phyloP scores from a whole-genome alignment of 2,797 vertebrate species.

The Tenualosa ilisha region DNA sequence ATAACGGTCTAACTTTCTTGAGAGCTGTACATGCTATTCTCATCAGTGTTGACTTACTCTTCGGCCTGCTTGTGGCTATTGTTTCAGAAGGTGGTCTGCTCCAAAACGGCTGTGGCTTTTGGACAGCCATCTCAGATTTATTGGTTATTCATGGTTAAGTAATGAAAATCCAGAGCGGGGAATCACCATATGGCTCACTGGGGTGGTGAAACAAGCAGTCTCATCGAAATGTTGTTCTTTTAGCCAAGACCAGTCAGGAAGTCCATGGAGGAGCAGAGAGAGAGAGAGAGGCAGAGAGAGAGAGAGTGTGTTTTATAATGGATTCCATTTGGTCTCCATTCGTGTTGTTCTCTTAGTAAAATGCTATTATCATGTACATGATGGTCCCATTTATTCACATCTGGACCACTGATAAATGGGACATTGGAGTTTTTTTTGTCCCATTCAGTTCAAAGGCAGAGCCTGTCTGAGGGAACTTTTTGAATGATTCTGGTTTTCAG shows the following conservation, averaged over 20 bases:
- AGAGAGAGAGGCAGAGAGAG: slow-evolving; percentile 16
- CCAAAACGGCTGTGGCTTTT: slow-evolving; percentile 26
- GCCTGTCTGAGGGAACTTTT: slow-evolving; percentile 51
- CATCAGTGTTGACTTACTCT: slow-evolving; percentile 38
- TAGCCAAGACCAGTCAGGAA: slow-evolving; percentile 45
- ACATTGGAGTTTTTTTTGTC: slow-evolving; percentile 28
- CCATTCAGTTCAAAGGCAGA: slow-evolving; percentile 37
- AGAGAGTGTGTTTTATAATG: slow-evolving; percentile 35
- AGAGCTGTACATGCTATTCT: slow-evolving; percentile 40
- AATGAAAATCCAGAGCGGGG: slow-evolving; percentile 31
- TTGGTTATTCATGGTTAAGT: slow-evolving; percentile 22
- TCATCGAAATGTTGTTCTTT: slow-evolving; percentile 46
- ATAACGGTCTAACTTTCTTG: slow-evolving; percentile 52
- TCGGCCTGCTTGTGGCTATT: slow-evolving; percentile 35
- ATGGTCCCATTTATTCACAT: slow-evolving; percentile 66
- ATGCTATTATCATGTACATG: slow-evolving; percentile 53
- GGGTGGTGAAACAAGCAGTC: slow-evolving; percentile 26
- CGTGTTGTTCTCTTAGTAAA: slow-evolving; percentile 25
- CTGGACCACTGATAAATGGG: slow-evolving; percentile 54
- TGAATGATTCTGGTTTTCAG: slow-evolving; percentile 47
- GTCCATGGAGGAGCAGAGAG: neutral
- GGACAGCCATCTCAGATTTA: slow-evolving; percentile 40
- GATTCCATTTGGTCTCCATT: slow-evolving; percentile 45
- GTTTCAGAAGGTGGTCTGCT: slow-evolving; percentile 43
- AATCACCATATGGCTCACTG: slow-evolving; percentile 50